Conservation (phyloP, 1,140 invertebrate species). For the Monomorium pharaonis region DNA sequence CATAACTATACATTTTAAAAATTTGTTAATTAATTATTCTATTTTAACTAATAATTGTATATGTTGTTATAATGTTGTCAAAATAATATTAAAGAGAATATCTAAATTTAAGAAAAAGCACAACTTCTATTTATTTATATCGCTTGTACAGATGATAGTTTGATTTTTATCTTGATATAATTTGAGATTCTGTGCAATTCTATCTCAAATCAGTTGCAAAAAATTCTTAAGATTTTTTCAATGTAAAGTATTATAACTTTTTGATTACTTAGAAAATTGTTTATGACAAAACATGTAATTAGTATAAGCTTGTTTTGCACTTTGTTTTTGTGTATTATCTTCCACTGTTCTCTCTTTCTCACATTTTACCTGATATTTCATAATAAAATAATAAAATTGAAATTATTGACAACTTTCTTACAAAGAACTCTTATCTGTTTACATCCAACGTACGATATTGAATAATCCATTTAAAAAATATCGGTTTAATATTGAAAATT, state of each 20-base stretch:
- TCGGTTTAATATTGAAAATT: slow-evolving; percentile 37
- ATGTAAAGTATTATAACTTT: not conserved
- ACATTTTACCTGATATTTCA: not conserved
- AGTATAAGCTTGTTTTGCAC: not conserved
- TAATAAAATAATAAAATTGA: not conserved
- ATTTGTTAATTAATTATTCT: not conserved
- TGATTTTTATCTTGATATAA: not conserved
- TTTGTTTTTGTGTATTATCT: not conserved
- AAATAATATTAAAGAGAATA: not conserved
- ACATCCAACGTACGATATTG: not conserved
- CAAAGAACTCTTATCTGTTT: not conserved
- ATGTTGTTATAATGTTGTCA: not conserved
- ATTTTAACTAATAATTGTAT: not conserved
- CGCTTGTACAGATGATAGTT: not conserved
- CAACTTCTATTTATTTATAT: not conserved
- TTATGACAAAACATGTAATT: not conserved
- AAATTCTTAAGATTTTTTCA: not conserved
- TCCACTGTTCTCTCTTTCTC: not conserved
- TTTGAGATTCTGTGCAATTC: not conserved
- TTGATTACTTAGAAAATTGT: not conserved
- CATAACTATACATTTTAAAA: too few relatives aligned
- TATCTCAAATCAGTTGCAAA: not conserved
- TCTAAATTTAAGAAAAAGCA: not conserved
- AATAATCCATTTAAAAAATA: not conserved
- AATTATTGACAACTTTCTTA: not conserved